Conservation (phyloP, 2,113 vertebrate species). For the Corythornis vintsioides region DNA sequence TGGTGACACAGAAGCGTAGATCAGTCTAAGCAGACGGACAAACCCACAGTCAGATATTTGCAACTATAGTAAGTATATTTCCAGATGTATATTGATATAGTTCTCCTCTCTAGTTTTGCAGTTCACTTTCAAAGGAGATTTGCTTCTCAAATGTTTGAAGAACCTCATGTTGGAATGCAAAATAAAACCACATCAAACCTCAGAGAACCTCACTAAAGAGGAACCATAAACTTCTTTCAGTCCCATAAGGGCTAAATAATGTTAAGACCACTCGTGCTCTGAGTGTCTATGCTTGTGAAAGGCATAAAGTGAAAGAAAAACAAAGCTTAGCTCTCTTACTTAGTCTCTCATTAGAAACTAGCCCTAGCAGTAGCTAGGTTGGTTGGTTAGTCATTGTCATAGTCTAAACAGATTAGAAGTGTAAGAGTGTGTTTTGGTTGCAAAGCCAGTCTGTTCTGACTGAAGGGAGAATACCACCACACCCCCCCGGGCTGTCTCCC, state of each 20-base stretch:
- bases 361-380: background rate
- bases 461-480: background rate
- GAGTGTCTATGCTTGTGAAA: background rate
- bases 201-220: background rate
- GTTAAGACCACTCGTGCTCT: background rate
- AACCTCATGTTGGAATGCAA: background rate
- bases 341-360: background rate
- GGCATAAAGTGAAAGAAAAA: background rate
- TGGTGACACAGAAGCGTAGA: background rate
- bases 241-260: background rate
- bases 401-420: background rate
- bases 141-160: background rate
- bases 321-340: background rate
- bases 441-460: background rate
- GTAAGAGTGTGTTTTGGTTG: background rate
- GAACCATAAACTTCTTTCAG: background rate
- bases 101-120: background rate
- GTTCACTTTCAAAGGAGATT: background rate
- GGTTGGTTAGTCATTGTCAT: background rate
- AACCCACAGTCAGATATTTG: background rate
- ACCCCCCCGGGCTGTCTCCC: fast-evolving
- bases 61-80: background rate
- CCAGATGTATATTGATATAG: background rate
- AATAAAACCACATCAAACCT: background rate
- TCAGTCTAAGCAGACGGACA: background rate